These are phyloP conservation scores for Oopsacas minuta DNA, from an alignment of 37 sponge, comb jelly and placozoan species.

Conservation along the genomic window DNA sequence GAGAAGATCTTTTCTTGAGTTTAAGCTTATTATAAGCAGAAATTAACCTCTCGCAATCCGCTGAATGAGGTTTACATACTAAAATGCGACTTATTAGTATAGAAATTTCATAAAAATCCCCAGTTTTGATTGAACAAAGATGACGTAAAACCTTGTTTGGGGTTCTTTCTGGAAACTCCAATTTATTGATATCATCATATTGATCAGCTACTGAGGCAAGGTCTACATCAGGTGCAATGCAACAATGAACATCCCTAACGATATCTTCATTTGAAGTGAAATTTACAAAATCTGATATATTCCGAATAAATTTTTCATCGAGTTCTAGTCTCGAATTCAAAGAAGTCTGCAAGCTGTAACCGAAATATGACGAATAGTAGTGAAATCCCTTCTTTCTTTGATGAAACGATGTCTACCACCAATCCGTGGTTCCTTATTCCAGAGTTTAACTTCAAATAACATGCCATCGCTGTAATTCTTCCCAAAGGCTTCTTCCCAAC, in stretches of 20 bases:
- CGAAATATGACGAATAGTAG: background rate
- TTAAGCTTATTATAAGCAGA: slow-evolving; percentile 5
- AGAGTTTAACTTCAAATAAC: background rate
- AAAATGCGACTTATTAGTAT: background rate
- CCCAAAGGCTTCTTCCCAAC: background rate
- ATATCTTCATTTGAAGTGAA: background rate
- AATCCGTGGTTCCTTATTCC: background rate
- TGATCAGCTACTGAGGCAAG: slow-evolving; percentile 8
- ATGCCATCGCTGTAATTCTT: background rate
- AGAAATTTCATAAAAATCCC: background rate
- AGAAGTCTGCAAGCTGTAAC: background rate
- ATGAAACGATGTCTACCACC: background rate
- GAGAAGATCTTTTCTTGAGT: background rate
- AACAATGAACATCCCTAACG: background rate
- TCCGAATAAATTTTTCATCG: background rate
- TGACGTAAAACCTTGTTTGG: background rate
- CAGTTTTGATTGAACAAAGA: background rate
- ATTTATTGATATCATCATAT: background rate
- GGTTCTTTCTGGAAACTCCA: background rate
- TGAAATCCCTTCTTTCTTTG: background rate
- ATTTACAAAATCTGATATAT: background rate
- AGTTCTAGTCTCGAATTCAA: background rate
- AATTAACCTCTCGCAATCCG: slow-evolving; percentile 8
- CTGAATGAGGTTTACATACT: slow-evolving; percentile 7
- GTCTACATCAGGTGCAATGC: too few species aligned